Base-by-base conservation (phyloP, 2,888 invertebrate species). In the Acleris emargana region DNA sequence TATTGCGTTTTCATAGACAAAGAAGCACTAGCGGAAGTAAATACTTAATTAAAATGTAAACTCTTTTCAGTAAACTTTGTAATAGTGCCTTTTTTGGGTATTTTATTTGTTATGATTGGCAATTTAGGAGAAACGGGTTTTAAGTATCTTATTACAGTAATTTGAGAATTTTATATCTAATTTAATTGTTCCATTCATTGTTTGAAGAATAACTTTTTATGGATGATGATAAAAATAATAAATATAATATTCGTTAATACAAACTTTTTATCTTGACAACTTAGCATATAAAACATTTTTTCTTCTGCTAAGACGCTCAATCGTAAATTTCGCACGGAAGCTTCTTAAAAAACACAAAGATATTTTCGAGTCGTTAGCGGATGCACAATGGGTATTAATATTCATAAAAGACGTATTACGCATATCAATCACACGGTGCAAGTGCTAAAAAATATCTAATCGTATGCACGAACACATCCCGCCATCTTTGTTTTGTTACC, bases 341-440 rank as follows among this genome's bases (percentile, higher is more conserved):
- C 77, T 68, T 68, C 69, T 72, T 79, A 77, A 79, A 82, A 82
- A 81, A 73, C 69, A 69, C 71, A 77, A 77, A 77, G 71, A 72
- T 69, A 72, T 69, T 72, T 74, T 74, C 68, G 68, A 71, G 75
- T 79, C 79, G 79, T 85, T 78, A 83, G 76, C 74, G 72, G 75
- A 83, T 88, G 88, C 82, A 86, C 82, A 83, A 84, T 78, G 69
- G 62, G 45, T 75, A 85, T 90, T 86, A 88, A 89, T 90, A 91
- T 91, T 90, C 90, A 91, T 86, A 85, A 79, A 82, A 75, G 78
- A 84, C 84, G 75, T 80, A 90, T 91, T 90, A 84, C 87, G 90
- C 91, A 90, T 91, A 91, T 91, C 91, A 91, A 91, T 90, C 90
- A 88, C 85, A 71, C 70, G 69, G 69, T 76, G 80, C 86, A 86